Evolutionary conservation across 2,888 invertebrate genomes (phyloP).

Genomic region (Antheraea assamensis): DNA sequence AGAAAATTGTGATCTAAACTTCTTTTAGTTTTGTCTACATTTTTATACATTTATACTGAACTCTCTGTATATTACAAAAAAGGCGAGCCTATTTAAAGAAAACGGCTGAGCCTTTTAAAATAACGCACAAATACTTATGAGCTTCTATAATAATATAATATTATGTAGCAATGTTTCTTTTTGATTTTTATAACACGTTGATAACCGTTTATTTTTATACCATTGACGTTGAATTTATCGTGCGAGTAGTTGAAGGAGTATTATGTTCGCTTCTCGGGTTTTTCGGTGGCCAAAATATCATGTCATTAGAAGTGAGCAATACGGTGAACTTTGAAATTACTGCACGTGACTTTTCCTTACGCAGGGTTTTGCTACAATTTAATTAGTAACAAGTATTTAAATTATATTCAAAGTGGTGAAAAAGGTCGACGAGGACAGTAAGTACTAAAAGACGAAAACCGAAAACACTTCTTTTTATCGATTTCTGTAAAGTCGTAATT

Average conservation of each 20-base stretch:
- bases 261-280: not conserved
- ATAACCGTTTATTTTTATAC: not conserved
- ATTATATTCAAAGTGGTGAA: too few relatives aligned
- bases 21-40: not conserved
- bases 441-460: too few relatives aligned
- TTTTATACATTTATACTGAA: not conserved
- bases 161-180: not conserved
- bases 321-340: too few relatives aligned
- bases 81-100: not conserved
- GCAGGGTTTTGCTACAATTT: too few relatives aligned
- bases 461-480: too few relatives aligned
- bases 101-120: not conserved
- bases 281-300: not conserved
- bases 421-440: too few relatives aligned
- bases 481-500: too few relatives aligned
- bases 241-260: not conserved
- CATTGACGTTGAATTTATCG: not conserved
- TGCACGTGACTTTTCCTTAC: too few relatives aligned
- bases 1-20: not conserved
- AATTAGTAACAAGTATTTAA: too few relatives aligned
- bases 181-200: not conserved
- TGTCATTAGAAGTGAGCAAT: too few relatives aligned
- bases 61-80: not conserved
- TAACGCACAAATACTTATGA: constrained; percentile 10
- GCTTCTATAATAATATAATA: not conserved